A percentile compares a stretch with the other conserved stretches of the same genome.
Evolutionary conservation across 2,113 vertebrate species (phyloP).

Genomic region (Corythornis madagascariensis): DNA sequence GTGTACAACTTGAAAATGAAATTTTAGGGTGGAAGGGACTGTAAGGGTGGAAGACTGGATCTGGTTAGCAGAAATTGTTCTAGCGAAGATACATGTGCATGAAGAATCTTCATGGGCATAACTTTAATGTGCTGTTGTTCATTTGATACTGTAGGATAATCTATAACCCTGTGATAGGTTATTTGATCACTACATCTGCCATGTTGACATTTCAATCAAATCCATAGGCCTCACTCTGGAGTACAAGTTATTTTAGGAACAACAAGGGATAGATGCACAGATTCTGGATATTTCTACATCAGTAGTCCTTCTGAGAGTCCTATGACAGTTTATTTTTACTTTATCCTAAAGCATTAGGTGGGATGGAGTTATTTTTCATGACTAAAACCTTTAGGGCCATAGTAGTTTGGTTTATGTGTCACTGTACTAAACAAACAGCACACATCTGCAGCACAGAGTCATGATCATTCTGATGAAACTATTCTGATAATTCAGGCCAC

Average conservation of each 20-base stretch:
- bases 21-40: not conserved
- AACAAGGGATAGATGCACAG: not conserved
- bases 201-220: not conserved
- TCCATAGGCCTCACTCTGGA: not conserved
- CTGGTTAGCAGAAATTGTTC: not conserved
- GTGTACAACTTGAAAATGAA: not conserved
- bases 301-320: not conserved
- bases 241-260: not conserved
- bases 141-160: not conserved
- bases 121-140: not conserved
- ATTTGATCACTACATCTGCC: not conserved
- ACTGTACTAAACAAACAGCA: not conserved
- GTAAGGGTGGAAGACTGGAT: not conserved
- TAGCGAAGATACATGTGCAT: not conserved
- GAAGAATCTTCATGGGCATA: not conserved
- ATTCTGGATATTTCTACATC: not conserved
- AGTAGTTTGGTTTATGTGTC: not conserved
- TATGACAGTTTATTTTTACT: not conserved
- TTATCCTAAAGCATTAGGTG: not conserved
- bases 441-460: not conserved
- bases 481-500: not conserved
- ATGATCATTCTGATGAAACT: not conserved
- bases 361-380: not conserved
- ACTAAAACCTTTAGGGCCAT: not conserved
- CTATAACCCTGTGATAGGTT: not conserved